Evolutionary conservation across 2,797 vertebrate species (phyloP), one percentile per base, ranked within the genome.

Genomic region (Artibeus jamaicensis): DNA sequence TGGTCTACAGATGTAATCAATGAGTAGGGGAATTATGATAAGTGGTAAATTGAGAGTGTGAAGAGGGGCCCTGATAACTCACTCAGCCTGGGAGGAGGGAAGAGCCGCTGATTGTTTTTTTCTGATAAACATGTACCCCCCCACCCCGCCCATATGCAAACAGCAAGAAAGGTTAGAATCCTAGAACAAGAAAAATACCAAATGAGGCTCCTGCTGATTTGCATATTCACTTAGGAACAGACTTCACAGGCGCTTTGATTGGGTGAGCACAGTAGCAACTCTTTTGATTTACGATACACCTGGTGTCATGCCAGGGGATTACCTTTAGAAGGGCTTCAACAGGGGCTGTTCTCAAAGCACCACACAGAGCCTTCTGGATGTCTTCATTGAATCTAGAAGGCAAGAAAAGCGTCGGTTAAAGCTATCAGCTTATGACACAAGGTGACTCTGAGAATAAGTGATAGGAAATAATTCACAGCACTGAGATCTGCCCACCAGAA

Each of bases 381-480:
- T 97, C 96, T 98, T 97, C 2, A 46, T 92, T 86, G 97, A 98
- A 97, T 97, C 98, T 98, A 98, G 96, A 98, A 98, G 98, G 98
- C 96, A 98, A 95, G 97, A 97, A 98, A 98, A 97, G 97, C 97
- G 96, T 88, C 6, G 57, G 97, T 97, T 98, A 98, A 98, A 98
- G 97, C 98, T 97, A 98, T 98, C 98, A 98, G 97, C 96, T 98
- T 98, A 98, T 96, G 98, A 98, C 97, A 98, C 94, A 97, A 98
- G 97, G 96, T 89, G 98, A 89, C 16, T 18, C 97, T 96, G 97
- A 97, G 97, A 97, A 89, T 97, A 98, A 98, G 88, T 93, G 97
- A 98, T 92, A 97, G 97, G 97, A 98, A 98, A 98, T 97, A 98
- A 98, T 96, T 96, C 97, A 96, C 92, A 93, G 86, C 3, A 53